These are phyloP conservation scores for Otolemur crassicaudatus DNA, from an alignment of 2,797 vertebrate species.

Conservation along the genomic window DNA sequence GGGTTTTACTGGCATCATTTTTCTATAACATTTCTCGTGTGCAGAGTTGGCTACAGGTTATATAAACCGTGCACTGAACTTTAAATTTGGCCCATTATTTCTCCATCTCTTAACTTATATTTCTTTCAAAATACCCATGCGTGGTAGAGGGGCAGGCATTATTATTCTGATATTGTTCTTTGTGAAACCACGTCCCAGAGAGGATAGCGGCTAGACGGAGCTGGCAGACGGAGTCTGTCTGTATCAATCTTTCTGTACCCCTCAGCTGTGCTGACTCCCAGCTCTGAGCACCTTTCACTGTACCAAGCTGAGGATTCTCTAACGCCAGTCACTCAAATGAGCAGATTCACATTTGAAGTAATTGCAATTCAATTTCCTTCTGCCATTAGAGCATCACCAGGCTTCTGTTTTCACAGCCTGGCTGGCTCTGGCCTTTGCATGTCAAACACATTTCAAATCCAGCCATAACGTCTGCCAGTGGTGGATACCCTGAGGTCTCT, in stretches of 20 bases:
- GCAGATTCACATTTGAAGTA: background rate
- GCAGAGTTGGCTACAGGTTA: background rate
- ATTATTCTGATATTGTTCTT: background rate
- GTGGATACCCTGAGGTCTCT: background rate
- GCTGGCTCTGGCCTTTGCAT: background rate
- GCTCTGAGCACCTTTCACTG: background rate
- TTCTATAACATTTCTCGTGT: background rate
- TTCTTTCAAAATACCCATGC: conserved; percentile 26
- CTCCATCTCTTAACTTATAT: background rate
- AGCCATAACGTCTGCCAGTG: background rate
- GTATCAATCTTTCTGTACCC: background rate
- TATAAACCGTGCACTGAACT: background rate
- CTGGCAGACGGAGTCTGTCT: background rate
- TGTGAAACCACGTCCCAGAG: background rate
- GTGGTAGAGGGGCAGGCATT: background rate
- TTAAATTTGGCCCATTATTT: conserved; percentile 1
- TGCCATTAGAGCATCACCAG: background rate
- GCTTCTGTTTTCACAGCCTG: conserved; percentile 24
- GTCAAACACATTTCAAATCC: conserved; percentile 20
- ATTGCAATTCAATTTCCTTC: conserved; percentile 27
- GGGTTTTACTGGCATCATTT: conserved; percentile 9
- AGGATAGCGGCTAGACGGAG: background rate
- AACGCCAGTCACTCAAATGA: conserved; percentile 12
- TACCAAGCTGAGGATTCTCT: background rate
- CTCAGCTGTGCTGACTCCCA: background rate